Conservation (phyloP, 35 echinoderm and acorn worm species). For the Heliocidaris tuberculata region DNA sequence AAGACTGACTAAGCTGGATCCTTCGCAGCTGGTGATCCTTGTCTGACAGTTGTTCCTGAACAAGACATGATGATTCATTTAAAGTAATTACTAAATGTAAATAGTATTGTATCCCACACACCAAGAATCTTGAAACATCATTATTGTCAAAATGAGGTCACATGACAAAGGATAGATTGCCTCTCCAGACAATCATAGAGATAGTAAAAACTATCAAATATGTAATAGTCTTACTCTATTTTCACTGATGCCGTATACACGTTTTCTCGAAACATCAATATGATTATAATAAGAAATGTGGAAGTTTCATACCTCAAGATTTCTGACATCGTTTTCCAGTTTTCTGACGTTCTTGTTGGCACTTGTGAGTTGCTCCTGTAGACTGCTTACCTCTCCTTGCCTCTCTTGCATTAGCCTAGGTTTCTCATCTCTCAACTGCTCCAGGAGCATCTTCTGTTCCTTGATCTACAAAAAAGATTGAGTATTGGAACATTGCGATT, state of each 20-base stretch:
- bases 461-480: constrained; percentile 54
- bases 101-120: no score
- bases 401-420: constrained; percentile 65
- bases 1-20: constrained; percentile 59
- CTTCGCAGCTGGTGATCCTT: constrained; percentile 71
- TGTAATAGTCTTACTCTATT: no score
- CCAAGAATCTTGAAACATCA: no score
- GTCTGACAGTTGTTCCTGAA: constrained; percentile 65
- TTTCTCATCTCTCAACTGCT: constrained; percentile 77
- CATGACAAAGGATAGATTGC: no score
- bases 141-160: no score
- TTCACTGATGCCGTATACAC: no score
- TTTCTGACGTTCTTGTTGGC: constrained; percentile 70
- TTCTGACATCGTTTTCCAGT: constrained; percentile 78
- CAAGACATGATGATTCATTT: background rate
- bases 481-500: background rate
- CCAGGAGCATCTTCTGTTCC: constrained; percentile 63
- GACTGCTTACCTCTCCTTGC: constrained; percentile 58
- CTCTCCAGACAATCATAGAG: no score
- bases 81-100: no score
- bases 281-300: background rate
- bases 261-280: no score
- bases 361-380: constrained; percentile 59
- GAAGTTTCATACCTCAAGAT: constrained; percentile 61
- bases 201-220: no score